A percentile compares a stretch with the other conserved stretches of the same genome.
These are phyloP conservation scores for Etheostoma nigrum DNA, from an alignment of 2,797 vertebrate species.

Conservation along the genomic window DNA sequence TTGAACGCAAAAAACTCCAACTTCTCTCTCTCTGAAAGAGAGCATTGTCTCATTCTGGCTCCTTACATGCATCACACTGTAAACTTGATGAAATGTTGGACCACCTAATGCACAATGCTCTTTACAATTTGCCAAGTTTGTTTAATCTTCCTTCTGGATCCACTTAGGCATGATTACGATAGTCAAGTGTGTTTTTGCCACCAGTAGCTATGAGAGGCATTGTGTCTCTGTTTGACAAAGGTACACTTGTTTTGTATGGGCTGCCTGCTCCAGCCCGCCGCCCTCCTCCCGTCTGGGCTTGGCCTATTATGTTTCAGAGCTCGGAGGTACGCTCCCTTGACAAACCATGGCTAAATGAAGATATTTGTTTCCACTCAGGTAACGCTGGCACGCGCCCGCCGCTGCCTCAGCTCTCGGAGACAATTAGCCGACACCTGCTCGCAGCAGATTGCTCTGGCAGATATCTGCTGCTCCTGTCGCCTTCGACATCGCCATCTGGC, in stretches of 20 bases:
- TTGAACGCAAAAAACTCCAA: neutral
- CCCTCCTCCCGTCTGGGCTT: conserved; percentile 48
- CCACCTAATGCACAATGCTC: neutral
- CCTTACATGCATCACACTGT: neutral
- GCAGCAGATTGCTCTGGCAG: conserved; percentile 94
- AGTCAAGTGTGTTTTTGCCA: conserved; percentile 51
- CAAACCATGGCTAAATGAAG: conserved; percentile 84
- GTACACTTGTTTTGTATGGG: conserved; percentile 55
- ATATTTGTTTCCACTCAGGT: conserved; percentile 90
- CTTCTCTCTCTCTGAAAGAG: neutral
- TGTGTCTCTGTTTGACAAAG: conserved; percentile 71
- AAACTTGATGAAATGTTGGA: conserved; percentile 23
- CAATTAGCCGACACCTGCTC: conserved; percentile 96
- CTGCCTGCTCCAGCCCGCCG: conserved; percentile 45
- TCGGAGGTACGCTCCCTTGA: conserved; percentile 67
- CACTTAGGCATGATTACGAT: conserved; percentile 41
- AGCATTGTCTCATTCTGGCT: neutral
- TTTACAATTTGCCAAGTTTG: conserved; percentile 12
- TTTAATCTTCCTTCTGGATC: conserved; percentile 22
- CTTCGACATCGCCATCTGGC: conserved; percentile 92
- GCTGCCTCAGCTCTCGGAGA: conserved; percentile 88
- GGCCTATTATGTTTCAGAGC: conserved; percentile 60
- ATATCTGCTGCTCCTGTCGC: conserved; percentile 88
- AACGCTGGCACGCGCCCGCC: conserved; percentile 83
- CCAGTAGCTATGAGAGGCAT: conserved; percentile 49